Conservation (phyloP, 2,113 vertebrate genomes). For the Catagonus wagneri region DNA sequence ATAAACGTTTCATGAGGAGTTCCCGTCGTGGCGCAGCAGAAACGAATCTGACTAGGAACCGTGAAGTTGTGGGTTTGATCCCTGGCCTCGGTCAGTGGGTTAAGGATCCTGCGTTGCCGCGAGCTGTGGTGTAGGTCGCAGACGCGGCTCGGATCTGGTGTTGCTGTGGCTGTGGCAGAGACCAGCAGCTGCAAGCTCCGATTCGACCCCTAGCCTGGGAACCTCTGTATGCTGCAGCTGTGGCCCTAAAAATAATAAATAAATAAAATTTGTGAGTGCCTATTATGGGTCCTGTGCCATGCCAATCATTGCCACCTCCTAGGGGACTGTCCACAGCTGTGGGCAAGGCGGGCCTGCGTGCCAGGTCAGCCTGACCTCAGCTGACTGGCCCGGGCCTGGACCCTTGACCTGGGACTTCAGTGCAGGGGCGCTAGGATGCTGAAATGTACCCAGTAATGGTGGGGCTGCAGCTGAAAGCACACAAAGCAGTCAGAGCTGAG, state of each 20-base stretch:
- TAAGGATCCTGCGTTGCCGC: too few species aligned
- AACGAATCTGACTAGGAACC: too few species aligned
- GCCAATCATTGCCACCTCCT: not conserved
- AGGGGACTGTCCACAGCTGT: not conserved
- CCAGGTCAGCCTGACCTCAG: not conserved
- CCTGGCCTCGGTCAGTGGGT: too few species aligned
- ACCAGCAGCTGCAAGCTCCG: too few species aligned
- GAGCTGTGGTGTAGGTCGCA: too few species aligned
- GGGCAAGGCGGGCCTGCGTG: fast-evolving
- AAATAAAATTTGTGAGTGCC: not conserved
- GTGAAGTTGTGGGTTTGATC: too few species aligned
- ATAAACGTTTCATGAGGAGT: not conserved
- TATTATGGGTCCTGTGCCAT: fast-evolving
- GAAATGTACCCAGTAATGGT: not conserved
- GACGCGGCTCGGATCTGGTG: too few species aligned
- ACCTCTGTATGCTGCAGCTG: too few species aligned
- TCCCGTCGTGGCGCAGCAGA: too few species aligned
- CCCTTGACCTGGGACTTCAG: not conserved
- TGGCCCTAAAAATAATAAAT: too few species aligned
- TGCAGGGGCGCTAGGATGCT: fast-evolving
- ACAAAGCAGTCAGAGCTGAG: not conserved
- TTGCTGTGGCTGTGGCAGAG: too few species aligned
- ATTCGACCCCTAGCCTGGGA: too few species aligned
- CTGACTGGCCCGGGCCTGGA: not conserved
- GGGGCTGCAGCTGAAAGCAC: not conserved